Percentiles rank a stretch among this genome's conserved stretches.
Evolutionary conservation across 2,888 invertebrate species (phyloP).

Genomic region (Eupithecia subfuscata): DNA sequence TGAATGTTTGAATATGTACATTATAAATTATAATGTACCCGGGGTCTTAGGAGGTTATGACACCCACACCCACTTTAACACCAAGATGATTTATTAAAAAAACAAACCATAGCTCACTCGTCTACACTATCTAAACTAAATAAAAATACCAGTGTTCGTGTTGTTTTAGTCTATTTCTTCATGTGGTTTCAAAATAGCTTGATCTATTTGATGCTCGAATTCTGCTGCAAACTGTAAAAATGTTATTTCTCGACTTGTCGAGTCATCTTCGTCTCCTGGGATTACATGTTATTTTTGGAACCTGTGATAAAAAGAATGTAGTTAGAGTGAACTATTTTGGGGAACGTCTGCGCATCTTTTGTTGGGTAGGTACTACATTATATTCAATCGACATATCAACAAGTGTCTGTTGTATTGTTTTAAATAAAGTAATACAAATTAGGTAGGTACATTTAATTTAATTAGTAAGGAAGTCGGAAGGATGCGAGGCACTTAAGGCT

Average conservation of each 20-base stretch:
- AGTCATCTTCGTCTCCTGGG: not conserved
- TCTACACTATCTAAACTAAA: not conserved
- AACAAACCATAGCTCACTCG: conserved; percentile 2
- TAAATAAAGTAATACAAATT: no score
- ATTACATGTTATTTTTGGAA: not conserved
- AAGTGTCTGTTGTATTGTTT: no score
- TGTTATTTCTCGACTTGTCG: not conserved
- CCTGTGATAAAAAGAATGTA: not conserved
- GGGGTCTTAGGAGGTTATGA: no score
- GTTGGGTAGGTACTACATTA: no score
- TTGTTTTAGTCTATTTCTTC: not conserved
- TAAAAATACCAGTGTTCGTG: not conserved
- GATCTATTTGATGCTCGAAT: not conserved
- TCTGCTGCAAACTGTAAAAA: not conserved
- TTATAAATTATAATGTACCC: no score
- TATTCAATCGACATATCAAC: no score
- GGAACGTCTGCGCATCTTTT: not conserved
- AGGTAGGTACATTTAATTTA: no score
- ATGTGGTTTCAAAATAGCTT: not conserved
- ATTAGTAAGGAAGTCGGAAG: no score
- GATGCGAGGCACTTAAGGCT: no score
- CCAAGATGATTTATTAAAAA: not conserved
- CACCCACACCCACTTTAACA: no score
- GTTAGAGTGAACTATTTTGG: not conserved
- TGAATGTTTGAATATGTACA: no score